Evolutionary conservation across 2,888 invertebrate genomes (phyloP), one percentile per base, ranked within the genome.

Genomic region (Macrosoma leucophasiata): DNA sequence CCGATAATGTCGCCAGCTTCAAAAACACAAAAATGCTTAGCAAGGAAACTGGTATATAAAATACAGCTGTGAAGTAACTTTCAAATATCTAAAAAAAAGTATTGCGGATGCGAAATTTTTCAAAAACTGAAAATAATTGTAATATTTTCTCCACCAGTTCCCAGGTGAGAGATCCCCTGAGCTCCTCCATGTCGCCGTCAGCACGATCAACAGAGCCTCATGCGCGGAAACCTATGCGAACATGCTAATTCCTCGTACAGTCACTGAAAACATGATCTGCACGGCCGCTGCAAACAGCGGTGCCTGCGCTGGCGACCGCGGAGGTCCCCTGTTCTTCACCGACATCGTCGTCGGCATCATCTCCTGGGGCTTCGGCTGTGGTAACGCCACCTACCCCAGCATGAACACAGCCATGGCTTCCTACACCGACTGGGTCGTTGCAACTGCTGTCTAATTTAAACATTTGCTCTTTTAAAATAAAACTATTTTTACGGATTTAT

Each of bases 311-410:
- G 44, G 44, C 4, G 76, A 77, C 56, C 63, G 65, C 36, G 77
- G 44, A 11, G 35, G 36, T 11, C 38, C 40, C 1, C 19, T 41
- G 5, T 15, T 18, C 46, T 54, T 55, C 40, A 58, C 57, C 36
- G 13, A 43, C 31, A 55, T 54, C 41, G 55, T 70, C 39, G 62
- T 76, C 44, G 84, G 82, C 13, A 43, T 86, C 39, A 63, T 76
- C 19, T 84, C 85, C 18, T 85, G 78, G 73, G 85, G 84, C 37
- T 54, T 57, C 23, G 74, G 74, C 3, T 85, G 85, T 43, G 77
- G 69, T 3, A 55, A 67, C 39, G 70, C 70, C 31, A 58, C 74
- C 43, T 66, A 68, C 48, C 78, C 78, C 3, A 74, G 72, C 27
- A 70, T 79, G 39, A 75, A 70, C 46, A 58, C 69, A 13, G 58